Evolutionary conservation across 92 coral and sea anemone species (phyloP).

Genomic region (Palythoa grandis): DNA sequence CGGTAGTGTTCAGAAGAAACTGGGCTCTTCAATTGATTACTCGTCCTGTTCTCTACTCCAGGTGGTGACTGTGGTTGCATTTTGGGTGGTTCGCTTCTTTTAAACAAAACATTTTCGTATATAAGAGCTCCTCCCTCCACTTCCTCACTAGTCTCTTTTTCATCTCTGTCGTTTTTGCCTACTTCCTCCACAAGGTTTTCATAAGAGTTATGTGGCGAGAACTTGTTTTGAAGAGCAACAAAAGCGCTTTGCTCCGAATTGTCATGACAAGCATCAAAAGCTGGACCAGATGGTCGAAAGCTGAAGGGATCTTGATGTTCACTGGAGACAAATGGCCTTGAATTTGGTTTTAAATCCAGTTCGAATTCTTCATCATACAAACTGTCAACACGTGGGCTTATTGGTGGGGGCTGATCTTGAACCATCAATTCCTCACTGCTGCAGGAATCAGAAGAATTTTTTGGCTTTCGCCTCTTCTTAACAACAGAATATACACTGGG

Average conservation of each 20-base stretch:
- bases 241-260: slow-evolving; percentile 45
- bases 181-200: slow-evolving; percentile 59
- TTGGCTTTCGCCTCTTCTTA: slow-evolving; percentile 20
- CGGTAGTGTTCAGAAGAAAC: slow-evolving; percentile 54
- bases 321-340: slow-evolving; percentile 18
- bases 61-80: neutral
- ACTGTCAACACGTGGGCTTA: slow-evolving; percentile 65
- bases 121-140: slow-evolving; percentile 63
- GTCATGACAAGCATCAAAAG: neutral
- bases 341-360: neutral
- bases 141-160: slow-evolving; percentile 48
- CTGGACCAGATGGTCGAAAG: slow-evolving; percentile 49
- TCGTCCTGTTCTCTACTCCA: neutral
- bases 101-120: slow-evolving; percentile 94
- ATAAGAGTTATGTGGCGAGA: slow-evolving; percentile 66
- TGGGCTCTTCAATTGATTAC: slow-evolving; percentile 7
- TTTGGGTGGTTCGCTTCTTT: slow-evolving; percentile 60
- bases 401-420: slow-evolving; percentile 29
- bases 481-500: slow-evolving; percentile 27
- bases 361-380: slow-evolving; percentile 63
- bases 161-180: slow-evolving; percentile 9
- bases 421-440: slow-evolving; percentile 23
- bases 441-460: slow-evolving; percentile 9
- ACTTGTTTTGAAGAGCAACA: slow-evolving; percentile 62
- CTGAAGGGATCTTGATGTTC: slow-evolving; percentile 75